Evolutionary conservation across 2,113 vertebrate species (phyloP), one percentile per base, ranked within the genome.

Genomic region (Chinchilla lanigera): DNA sequence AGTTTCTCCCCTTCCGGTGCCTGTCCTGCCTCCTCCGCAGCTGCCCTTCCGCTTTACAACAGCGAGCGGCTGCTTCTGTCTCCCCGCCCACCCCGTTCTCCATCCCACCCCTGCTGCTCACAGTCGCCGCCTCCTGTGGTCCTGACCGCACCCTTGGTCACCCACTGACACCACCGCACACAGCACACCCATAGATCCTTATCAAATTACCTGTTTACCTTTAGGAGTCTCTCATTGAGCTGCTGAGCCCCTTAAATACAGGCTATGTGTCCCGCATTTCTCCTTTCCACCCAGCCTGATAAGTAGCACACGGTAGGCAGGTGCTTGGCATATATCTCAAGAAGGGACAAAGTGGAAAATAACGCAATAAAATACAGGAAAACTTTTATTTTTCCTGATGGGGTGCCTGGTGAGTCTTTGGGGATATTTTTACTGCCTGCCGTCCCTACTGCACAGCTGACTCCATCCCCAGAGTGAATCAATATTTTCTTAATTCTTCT

Each of bases 1-100:
- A 19, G 0, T 2, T 44, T 86, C 47, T 77, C 38, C 44, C 50
- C 1, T n/a, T 50, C n/a, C 6, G 0, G 1, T 0, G 35, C 33
- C 4, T 73, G 13, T 50, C 73, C 73, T 77, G 12, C 41, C 73
- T 47, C 41, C 73, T 30, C 44, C 26, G 26, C 73, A 75, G 3
- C 24, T 47, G 47, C 35, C 6, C 0, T 35, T 11, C 33, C 1
- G 12, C 58, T 6, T 13, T 20, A 63, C 14, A 10, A 24, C 52
- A 60, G 30, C 35, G 52, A 78, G 47, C 17, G 10, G 6, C 69
- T 52, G 19, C 13, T 38, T 67, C 69, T 3, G 11, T 82, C 33
- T 56, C 11, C 30, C 0, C 1, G n/a, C n/a, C n/a, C n/a, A n/a
- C 10, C 38, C 17, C 12, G 7, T 26, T 30, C 4, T 28, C 30